A percentile compares a stretch with the other conserved stretches of the same genome.
phyloP scores from a whole-genome alignment of 2,888 invertebrate species.

The Rotaria magnacalcarata region DNA sequence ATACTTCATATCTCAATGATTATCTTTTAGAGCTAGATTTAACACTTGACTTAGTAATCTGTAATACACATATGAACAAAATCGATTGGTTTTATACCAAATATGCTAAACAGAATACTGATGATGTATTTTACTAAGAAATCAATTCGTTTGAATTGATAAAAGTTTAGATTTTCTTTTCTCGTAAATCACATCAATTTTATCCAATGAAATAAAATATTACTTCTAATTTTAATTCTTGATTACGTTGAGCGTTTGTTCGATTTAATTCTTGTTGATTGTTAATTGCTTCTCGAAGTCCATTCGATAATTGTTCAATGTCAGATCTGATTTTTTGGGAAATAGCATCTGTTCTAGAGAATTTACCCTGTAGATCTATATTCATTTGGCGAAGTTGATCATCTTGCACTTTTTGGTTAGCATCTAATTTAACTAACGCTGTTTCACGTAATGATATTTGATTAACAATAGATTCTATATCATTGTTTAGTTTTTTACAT shows the following conservation, averaged over 20 bases:
- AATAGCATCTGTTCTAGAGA: conserved; percentile 37
- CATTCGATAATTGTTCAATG: not conserved
- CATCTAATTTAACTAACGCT: not conserved
- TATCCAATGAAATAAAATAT: not conserved
- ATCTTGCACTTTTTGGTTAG: not conserved
- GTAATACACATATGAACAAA: too few relatives aligned
- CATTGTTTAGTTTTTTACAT: conserved; percentile 45
- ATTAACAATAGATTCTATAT: conserved; percentile 31
- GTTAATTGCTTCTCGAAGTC: conserved; percentile 36
- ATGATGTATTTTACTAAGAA: too few relatives aligned
- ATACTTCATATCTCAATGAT: too few relatives aligned
- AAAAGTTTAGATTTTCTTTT: too few relatives aligned
- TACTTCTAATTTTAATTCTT: conserved; percentile 43
- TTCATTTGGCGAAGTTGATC: conserved; percentile 36
- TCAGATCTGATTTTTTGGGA: conserved; percentile 39
- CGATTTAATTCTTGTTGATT: conserved; percentile 40
- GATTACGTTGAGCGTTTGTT: conserved; percentile 2
- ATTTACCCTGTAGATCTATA: conserved; percentile 44
- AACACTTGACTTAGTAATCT: too few relatives aligned
- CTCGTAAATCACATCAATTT: not conserved
- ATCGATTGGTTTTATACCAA: too few relatives aligned
- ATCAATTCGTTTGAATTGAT: too few relatives aligned
- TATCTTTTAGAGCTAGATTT: too few relatives aligned
- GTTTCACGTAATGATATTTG: conserved; percentile 6
- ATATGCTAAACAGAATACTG: too few relatives aligned